These are phyloP conservation scores for Pampusana beccarii DNA, from an alignment of 2,113 vertebrate genomes.

Conservation along the genomic window DNA sequence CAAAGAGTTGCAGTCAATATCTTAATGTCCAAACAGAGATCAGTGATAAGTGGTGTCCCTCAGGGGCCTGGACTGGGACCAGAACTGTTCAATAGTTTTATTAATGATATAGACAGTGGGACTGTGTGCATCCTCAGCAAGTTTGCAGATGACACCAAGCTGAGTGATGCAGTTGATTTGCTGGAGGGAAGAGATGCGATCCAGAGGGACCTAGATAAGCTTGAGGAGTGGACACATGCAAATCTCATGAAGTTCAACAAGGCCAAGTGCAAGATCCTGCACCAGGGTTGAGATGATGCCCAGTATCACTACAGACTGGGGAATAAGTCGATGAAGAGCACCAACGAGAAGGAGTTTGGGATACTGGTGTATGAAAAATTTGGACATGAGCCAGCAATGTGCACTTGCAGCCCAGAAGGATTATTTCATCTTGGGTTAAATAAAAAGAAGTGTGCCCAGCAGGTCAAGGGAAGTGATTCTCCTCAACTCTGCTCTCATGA, in stretches of 20 bases:
- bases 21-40: neutral
- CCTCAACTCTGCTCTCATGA: rapidly evolving
- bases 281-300: no score
- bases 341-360: neutral
- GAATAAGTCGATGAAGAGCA: neutral
- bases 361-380: neutral
- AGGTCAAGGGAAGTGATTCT: neutral
- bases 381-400: neutral
- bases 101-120: neutral
- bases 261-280: neutral
- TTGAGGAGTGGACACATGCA: neutral
- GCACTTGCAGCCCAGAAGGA: neutral
- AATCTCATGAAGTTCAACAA: neutral
- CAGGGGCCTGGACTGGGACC: neutral
- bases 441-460: neutral
- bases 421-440: neutral
- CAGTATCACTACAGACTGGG: neutral
- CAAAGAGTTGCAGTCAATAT: neutral
- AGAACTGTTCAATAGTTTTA: neutral
- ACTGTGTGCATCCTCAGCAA: neutral
- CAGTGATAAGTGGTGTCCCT: neutral
- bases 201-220: neutral
- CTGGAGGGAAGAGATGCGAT: neutral
- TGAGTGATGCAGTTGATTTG: neutral
- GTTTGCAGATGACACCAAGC: neutral